phyloP scores from a whole-genome alignment of 2,797 vertebrate genomes.

The Centroberyx gerrardi region DNA sequence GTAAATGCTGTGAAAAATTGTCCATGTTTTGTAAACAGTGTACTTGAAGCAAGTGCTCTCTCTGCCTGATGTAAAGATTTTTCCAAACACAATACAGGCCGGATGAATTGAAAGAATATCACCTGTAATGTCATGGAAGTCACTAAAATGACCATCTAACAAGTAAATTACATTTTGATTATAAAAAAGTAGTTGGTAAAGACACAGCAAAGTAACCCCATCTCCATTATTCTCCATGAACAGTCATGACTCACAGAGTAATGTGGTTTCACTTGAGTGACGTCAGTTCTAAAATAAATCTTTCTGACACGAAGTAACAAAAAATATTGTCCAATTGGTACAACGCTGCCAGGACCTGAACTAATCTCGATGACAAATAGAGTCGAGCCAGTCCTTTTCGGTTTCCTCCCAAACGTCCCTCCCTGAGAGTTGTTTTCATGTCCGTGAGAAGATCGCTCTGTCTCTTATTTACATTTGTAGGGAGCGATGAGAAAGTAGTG shows the following conservation, averaged over 20 bases:
- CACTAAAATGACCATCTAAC: neutral
- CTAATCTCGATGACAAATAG: neutral
- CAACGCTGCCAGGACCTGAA: neutral
- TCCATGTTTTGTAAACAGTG: neutral
- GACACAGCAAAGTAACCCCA: neutral
- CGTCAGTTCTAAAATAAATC: constrained; percentile 53
- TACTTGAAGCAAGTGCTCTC: neutral
- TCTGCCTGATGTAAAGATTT: constrained; percentile 3
- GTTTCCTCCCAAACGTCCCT: neutral
- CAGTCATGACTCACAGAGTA: constrained; percentile 58
- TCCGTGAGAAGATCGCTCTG: neutral
- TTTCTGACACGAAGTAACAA: constrained; percentile 7
- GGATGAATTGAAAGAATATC: constrained; percentile 17
- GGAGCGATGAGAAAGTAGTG: neutral
- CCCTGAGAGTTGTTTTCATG: neutral
- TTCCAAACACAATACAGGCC: constrained; percentile 19
- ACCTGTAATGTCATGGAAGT: neutral
- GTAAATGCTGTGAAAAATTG: neutral
- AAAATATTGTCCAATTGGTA: neutral
- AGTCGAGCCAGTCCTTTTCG: neutral
- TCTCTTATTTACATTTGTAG: neutral
- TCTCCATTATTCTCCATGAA: constrained; percentile 15
- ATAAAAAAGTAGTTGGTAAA: neutral
- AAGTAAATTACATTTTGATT: too few species aligned
- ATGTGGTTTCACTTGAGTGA: constrained; percentile 76